Evolutionary conservation across 1,140 invertebrate species (phyloP).

Genomic region (Sarcophaga peregrina): DNA sequence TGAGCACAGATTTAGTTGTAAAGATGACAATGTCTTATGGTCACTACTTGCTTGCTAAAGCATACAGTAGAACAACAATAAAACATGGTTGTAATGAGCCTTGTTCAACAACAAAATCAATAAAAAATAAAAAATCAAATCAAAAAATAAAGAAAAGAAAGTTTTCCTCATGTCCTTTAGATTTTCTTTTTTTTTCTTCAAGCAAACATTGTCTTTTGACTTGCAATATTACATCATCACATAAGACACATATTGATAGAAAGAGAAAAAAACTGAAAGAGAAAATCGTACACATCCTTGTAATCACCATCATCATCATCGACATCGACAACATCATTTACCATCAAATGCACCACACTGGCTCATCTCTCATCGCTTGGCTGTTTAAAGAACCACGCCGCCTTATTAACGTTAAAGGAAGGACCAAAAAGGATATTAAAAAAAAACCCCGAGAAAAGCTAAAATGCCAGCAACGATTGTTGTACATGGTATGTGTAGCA

Average conservation of each 20-base stretch:
- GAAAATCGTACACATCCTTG: not conserved
- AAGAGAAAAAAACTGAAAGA: not conserved
- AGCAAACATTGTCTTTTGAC: constrained; percentile 36
- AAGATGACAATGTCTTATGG: not conserved
- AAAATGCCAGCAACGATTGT: not conserved
- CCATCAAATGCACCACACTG: not conserved
- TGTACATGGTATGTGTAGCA: not conserved
- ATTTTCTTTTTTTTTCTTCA: not conserved
- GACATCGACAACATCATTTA: not conserved
- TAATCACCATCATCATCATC: not conserved
- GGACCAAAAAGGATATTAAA: not conserved
- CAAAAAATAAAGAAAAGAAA: not conserved
- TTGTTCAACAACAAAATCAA: constrained; percentile 40
- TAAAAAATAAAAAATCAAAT: not conserved
- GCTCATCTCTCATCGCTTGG: not conserved
- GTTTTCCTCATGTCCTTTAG: not conserved
- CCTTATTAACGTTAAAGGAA: not conserved
- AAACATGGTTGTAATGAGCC: constrained; percentile 41
- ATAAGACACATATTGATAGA: not conserved
- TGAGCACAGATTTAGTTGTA: no score
- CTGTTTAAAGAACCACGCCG: not conserved
- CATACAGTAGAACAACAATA: constrained; percentile 32
- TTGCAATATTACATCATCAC: constrained; percentile 21
- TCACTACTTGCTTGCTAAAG: not conserved
- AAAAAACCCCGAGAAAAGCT: not conserved